Base-by-base conservation (phyloP, 1,140 invertebrate genomes). In the Caerostris darwini region DNA sequence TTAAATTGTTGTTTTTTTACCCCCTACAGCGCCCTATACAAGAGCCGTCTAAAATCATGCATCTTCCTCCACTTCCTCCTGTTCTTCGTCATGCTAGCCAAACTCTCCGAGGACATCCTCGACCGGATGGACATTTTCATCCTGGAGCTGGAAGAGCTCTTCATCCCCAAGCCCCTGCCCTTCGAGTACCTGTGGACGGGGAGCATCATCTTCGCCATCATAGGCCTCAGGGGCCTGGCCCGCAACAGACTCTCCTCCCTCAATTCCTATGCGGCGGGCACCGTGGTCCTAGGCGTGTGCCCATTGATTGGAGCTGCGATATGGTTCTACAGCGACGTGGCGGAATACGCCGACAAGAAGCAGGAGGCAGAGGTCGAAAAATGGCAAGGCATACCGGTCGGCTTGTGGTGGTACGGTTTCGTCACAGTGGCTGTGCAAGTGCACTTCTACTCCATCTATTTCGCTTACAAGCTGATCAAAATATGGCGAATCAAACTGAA, bases 121-220 rank as follows among this genome's bases (percentile, higher is more conserved):
- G 98, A 99, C 96, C 97, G 97, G 96, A 97, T 99, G 95, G 98
- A 99, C 96, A 98, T 99, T 96, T 99, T 99, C 96, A 98, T 99
- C 95, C 96, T 99, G 95, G 98, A 99, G 97, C 98, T 99, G 95
- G 98, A 99, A 97, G 98, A 99, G 96, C 96, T 99, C 95, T 97
- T 98, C 96, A 97, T 99, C 96, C 99, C 99, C 95, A 97, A 98
- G 97, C 98, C 98, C 56, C 96, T 98, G 57, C 97, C 97, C 96
- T 99, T 99, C 99, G 99, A 99, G 96, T 99, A 99, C 96, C 97
- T 98, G 95, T 99, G 99, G 99, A 97, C 98, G 95, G 96, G 97
- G 5, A 99, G 98, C 95, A 96, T 99, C 89, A 96, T 98, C n/a
- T 97, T 98, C 67, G 98, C 98, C 71, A 98, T 99, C 96, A 96